Evolutionary conservation across 92 coral and sea anemone species (phyloP).

Genomic region (Pocillopora grandis): DNA sequence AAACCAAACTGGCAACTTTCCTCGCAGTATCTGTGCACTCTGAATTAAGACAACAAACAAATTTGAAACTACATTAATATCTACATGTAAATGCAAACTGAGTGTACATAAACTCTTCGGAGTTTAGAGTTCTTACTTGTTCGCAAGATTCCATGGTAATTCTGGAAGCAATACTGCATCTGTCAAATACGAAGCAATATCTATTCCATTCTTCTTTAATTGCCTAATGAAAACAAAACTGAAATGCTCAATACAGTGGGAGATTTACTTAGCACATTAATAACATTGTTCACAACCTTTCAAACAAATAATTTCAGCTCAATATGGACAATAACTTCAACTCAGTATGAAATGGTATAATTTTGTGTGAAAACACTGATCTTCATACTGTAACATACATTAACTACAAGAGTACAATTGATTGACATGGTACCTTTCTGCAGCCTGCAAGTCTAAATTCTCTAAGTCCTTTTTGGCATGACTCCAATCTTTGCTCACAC

Average conservation of each 20-base stretch:
- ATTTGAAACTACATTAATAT: not conserved
- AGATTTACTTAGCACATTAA: no score
- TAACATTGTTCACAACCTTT: not conserved
- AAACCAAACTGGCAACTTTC: slow-evolving; percentile 74
- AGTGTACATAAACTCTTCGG: not conserved
- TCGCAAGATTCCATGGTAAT: slow-evolving; percentile 81
- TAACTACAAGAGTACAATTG: no score
- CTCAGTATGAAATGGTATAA: no score
- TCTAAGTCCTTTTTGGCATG: slow-evolving; percentile 69
- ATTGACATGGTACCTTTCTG: slow-evolving; percentile 51
- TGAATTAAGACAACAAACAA: not conserved
- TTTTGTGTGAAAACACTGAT: not conserved
- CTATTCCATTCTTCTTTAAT: slow-evolving; percentile 79
- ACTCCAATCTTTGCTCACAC: slow-evolving; percentile 74
- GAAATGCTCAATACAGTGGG: not conserved
- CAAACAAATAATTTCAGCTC: no score
- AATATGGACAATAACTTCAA: no score
- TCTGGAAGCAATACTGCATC: slow-evolving; percentile 71
- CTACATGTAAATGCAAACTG: not conserved
- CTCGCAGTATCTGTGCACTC: slow-evolving; percentile 78
- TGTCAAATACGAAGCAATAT: slow-evolving; percentile 85
- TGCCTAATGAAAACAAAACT: slow-evolving; percentile 55
- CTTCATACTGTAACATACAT: not conserved
- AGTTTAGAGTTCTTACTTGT: slow-evolving; percentile 56
- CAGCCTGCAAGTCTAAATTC: slow-evolving; percentile 77